Conservation (phyloP, 2,888 invertebrate genomes). For the Podabrus alpinus region DNA sequence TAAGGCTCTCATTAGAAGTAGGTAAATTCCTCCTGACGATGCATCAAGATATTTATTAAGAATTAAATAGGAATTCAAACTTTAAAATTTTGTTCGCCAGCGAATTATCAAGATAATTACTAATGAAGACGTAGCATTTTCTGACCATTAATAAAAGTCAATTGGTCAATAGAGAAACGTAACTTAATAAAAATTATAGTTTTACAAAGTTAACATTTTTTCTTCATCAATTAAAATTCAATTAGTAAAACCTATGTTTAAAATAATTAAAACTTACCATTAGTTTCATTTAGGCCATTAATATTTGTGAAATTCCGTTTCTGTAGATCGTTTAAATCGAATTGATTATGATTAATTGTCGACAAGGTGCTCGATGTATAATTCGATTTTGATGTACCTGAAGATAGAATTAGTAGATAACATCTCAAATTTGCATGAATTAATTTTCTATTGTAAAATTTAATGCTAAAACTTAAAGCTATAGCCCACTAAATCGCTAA, state of each 20-base stretch:
- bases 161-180: background rate
- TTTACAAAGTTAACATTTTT: background rate
- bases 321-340: background rate
- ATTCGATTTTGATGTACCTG: background rate
- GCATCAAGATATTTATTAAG: background rate
- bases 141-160: background rate
- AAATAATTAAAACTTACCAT: background rate
- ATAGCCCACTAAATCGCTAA: background rate
- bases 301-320: background rate
- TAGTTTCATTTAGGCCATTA: background rate
- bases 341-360: constrained; percentile 2
- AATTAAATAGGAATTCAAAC: background rate
- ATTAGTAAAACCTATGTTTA: background rate
- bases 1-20: background rate
- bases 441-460: background rate
- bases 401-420: background rate
- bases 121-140: background rate
- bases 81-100: background rate
- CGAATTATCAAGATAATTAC: background rate
- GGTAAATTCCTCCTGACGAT: background rate
- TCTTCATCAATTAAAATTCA: background rate
- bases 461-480: background rate
- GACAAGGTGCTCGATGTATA: background rate
- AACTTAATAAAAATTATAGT: background rate
- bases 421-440: background rate